phyloP scores from a whole-genome alignment of 2,113 vertebrate genomes.

The Cranoglanis bouderius region DNA sequence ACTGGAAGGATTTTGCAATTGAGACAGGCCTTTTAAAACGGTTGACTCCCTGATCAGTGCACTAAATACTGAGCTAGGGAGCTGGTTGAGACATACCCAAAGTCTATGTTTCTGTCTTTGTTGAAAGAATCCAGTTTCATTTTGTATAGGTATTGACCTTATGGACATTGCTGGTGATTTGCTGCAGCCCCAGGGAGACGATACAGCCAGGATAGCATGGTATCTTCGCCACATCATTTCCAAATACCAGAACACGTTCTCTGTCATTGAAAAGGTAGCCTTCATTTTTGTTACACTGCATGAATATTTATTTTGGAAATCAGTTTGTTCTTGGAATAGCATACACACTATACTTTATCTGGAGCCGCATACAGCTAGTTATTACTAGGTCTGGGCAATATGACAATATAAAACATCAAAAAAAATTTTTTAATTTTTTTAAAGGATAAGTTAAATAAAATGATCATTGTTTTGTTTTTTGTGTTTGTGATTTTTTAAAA shows the following conservation, averaged over 20 bases:
- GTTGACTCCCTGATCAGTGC: too few species aligned
- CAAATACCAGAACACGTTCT: conserved; percentile 83
- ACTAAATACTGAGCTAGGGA: too few species aligned
- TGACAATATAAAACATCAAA: neutral
- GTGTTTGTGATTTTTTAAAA: too few species aligned
- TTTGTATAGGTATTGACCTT: conserved; percentile 79
- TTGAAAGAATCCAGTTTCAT: neutral
- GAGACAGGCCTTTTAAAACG: too few species aligned
- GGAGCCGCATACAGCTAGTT: neutral
- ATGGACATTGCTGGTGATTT: conserved; percentile 74
- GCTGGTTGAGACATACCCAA: too few species aligned
- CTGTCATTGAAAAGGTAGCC: conserved; percentile 81
- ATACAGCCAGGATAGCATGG: conserved; percentile 79
- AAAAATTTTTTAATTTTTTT: too few species aligned
- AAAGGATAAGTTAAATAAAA: too few species aligned
- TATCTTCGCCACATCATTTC: conserved; percentile 64
- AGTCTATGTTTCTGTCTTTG: neutral
- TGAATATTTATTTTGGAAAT: neutral
- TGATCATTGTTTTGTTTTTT: too few species aligned
- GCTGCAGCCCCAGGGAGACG: conserved; percentile 72
- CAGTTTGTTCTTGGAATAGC: neutral
- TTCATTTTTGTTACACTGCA: neutral
- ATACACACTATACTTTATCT: neutral
- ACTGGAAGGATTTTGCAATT: too few species aligned
- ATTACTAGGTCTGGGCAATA: neutral